These are phyloP conservation scores for Pseudomyrmex sp. DNA, from an alignment of 1,140 invertebrate species.

Conservation along the genomic window DNA sequence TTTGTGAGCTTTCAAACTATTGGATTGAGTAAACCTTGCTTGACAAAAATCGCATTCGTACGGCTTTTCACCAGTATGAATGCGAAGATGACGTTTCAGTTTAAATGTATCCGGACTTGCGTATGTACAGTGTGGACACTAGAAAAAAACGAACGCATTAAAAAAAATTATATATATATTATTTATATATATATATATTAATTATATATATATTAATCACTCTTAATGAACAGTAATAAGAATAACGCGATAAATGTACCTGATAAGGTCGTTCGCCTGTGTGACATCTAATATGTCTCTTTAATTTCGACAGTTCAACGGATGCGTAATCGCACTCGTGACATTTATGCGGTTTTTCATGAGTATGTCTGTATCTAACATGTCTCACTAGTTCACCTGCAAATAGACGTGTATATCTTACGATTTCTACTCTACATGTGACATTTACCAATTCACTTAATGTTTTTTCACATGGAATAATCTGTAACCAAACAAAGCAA, in stretches of 20 bases:
- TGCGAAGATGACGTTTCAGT: constrained; percentile 96
- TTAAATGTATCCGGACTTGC: constrained; percentile 99
- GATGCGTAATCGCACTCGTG: constrained; percentile 97
- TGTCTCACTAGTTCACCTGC: constrained; percentile 96
- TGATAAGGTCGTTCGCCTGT: constrained; percentile 94
- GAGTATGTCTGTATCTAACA: constrained; percentile 96
- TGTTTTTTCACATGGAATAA: neutral
- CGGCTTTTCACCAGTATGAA: constrained; percentile 97
- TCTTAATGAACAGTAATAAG: no score
- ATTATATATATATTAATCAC: no score
- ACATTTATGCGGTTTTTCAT: constrained; percentile 98
- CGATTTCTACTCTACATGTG: neutral
- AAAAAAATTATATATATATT: constrained; percentile 38
- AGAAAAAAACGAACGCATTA: constrained; percentile 68
- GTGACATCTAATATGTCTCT: constrained; percentile 97
- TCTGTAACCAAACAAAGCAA: neutral
- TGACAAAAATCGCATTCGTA: constrained; percentile 98
- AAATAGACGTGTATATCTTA: constrained; percentile 52
- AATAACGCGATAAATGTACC: constrained; percentile 79
- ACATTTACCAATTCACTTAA: no score
- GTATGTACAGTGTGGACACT: constrained; percentile 98
- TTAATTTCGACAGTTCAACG: constrained; percentile 96
- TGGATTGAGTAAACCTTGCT: constrained; percentile 97
- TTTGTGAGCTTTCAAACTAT: constrained; percentile 97
- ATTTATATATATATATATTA: neutral